These are phyloP conservation scores for Caloenas nicobarica DNA, from an alignment of 2,113 vertebrate species.

Conservation along the genomic window DNA sequence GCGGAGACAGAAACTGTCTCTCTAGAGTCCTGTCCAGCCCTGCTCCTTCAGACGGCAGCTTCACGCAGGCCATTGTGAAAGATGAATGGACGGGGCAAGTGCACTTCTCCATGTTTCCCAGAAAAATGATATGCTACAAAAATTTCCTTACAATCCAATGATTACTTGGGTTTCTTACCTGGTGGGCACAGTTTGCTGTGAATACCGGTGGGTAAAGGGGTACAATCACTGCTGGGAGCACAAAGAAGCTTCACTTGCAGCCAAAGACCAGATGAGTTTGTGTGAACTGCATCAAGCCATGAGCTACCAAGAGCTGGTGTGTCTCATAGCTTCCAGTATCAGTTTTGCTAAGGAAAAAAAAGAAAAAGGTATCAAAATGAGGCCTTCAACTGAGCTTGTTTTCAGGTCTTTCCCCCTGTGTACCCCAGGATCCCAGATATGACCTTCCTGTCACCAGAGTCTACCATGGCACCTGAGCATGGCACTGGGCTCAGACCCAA, in stretches of 20 bases:
- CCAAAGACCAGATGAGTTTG: background rate
- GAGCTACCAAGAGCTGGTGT: background rate
- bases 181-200: background rate
- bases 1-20: background rate
- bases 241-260: background rate
- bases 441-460: background rate
- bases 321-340: background rate
- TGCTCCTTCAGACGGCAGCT: background rate
- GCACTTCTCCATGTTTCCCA: background rate
- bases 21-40: background rate
- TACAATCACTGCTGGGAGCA: background rate
- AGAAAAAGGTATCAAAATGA: background rate
- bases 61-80: background rate
- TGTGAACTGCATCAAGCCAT: background rate
- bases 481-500: background rate
- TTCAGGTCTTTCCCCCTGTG: background rate
- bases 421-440: background rate
- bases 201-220: background rate
- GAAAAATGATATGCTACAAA: background rate
- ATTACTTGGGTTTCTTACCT: background rate
- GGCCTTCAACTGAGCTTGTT: background rate
- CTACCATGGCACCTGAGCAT: background rate
- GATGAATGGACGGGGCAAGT: background rate
- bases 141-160: background rate
- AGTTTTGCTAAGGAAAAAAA: background rate